Conservation (phyloP, 2,888 invertebrate genomes). For the Apodemia mormo region DNA sequence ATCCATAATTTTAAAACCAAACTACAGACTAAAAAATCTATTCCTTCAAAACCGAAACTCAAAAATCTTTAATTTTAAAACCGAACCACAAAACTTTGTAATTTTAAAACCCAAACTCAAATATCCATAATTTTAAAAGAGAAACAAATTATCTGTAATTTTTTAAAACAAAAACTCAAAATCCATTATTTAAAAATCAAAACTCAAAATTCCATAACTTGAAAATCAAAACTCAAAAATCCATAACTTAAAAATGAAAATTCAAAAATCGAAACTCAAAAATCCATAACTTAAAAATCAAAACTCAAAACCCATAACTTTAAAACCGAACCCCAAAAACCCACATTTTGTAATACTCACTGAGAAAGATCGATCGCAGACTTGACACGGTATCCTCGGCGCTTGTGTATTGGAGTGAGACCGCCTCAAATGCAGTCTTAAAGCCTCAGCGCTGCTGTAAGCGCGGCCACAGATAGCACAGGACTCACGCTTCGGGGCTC, state of each 20-base stretch:
- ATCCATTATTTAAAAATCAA: too few relatives aligned
- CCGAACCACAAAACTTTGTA: neutral
- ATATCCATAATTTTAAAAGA: too few relatives aligned
- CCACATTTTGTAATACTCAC: slow-evolving; percentile 28
- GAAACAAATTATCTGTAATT: too few relatives aligned
- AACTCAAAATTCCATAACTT: too few relatives aligned
- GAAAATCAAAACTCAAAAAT: too few relatives aligned
- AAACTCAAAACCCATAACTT: too few relatives aligned
- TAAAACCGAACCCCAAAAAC: neutral
- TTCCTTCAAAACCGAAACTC: neutral
- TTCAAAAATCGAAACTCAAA: too few relatives aligned
- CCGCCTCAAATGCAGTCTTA: slow-evolving; percentile 44
- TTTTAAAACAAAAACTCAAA: too few relatives aligned
- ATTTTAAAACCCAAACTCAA: neutral
- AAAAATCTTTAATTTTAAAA: neutral
- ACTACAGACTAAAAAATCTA: neutral
- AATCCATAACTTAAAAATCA: too few relatives aligned
- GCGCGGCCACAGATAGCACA: slow-evolving; percentile 47
- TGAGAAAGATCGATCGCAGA: slow-evolving; percentile 37
- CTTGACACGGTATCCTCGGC: slow-evolving; percentile 29
- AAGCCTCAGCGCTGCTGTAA: slow-evolving; percentile 46
- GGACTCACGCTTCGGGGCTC: slow-evolving; percentile 41
- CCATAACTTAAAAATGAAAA: too few relatives aligned
- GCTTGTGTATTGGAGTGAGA: slow-evolving; percentile 39
- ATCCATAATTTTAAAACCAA: neutral